These are phyloP conservation scores for Collichthys lucidus DNA, from an alignment of 2,113 vertebrate genomes.

Conservation along the genomic window DNA sequence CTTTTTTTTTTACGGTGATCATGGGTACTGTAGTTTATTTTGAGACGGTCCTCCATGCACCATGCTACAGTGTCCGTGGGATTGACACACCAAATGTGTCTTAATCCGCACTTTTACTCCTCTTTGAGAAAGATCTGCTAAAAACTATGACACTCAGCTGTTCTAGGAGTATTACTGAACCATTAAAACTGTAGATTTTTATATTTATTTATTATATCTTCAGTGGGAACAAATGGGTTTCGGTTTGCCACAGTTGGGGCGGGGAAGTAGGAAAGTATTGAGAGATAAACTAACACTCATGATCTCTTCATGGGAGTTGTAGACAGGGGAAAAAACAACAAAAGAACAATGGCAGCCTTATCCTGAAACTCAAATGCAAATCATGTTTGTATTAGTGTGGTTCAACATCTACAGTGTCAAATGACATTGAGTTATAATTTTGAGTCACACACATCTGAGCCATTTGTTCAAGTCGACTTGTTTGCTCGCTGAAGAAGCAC, in stretches of 20 bases:
- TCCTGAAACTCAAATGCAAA: neutral
- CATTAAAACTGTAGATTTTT: neutral
- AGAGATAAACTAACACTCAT: neutral
- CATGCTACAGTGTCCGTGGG: no score
- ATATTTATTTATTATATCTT: neutral
- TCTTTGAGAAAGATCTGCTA: neutral
- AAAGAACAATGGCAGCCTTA: neutral
- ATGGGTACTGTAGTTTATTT: neutral
- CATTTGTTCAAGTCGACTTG: neutral
- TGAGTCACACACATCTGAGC: neutral
- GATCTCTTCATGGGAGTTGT: neutral
- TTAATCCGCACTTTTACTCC: neutral
- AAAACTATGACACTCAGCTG: neutral
- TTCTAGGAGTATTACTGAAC: neutral
- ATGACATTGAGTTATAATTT: neutral
- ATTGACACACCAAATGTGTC: neutral
- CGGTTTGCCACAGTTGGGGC: neutral
- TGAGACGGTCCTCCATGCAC: no score
- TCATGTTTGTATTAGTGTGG: neutral
- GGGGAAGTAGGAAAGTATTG: neutral
- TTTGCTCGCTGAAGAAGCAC: neutral
- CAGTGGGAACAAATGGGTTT: neutral
- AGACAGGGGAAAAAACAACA: neutral
- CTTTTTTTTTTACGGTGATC: neutral
- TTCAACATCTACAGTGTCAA: neutral